phyloP scores from a whole-genome alignment of 53 echinoderm and acorn worm species.

The Stichopus horrens region DNA sequence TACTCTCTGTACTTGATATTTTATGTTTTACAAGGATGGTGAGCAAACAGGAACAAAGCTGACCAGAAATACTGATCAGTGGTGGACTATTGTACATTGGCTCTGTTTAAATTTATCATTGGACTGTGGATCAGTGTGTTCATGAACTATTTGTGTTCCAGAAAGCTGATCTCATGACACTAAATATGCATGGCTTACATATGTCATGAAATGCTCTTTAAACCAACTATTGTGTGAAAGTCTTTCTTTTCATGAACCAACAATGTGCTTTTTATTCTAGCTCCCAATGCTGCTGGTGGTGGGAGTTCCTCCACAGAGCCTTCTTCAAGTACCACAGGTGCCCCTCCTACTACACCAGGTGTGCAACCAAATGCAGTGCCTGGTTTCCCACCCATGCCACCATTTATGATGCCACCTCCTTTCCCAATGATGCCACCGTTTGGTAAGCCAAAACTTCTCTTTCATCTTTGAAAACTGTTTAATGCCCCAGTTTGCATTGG shows the following conservation, averaged over 20 bases:
- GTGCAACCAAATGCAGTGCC: slow-evolving; percentile 16
- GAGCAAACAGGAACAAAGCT: no score
- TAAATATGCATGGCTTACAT: no score
- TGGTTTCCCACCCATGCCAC: slow-evolving; percentile 60
- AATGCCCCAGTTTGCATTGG: background rate
- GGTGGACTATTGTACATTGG: no score
- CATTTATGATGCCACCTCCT: slow-evolving; percentile 87
- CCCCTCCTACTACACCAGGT: slow-evolving; percentile 40
- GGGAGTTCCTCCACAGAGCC: slow-evolving; percentile 17
- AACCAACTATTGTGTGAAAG: no score
- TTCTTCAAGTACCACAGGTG: slow-evolving; percentile 26
- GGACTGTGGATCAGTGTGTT: no score
- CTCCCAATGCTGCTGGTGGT: background rate
- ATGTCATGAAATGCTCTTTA: no score
- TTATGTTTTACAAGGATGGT: no score
- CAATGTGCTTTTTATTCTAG: slow-evolving; percentile 1
- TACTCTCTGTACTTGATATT: no score
- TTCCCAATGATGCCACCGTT: slow-evolving; percentile 88
- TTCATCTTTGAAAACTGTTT: background rate
- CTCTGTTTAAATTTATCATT: no score
- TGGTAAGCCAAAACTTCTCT: slow-evolving; percentile 54
- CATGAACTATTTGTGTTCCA: no score
- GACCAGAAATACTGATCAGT: no score
- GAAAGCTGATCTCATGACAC: no score
- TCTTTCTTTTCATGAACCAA: background rate